Percentiles rank a stretch among this genome's conserved stretches.
Evolutionary conservation across 2,113 vertebrate genomes (phyloP).

Genomic region (Meleagris gallopavo): DNA sequence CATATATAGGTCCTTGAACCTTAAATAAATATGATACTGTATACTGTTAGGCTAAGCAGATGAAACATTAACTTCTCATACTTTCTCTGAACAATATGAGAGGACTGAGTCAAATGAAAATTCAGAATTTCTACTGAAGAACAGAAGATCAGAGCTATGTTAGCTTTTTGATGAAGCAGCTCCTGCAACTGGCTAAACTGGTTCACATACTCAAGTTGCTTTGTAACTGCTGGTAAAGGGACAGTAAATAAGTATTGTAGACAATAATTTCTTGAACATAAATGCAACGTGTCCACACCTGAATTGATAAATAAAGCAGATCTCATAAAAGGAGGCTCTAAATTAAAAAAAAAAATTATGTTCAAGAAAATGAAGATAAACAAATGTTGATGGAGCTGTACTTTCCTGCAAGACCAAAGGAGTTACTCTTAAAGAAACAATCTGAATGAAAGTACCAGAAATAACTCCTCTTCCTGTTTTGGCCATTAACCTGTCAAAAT

Average conservation of each 20-base stretch:
- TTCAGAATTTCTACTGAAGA: neutral
- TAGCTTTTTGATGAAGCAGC: neutral
- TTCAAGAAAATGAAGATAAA: neutral
- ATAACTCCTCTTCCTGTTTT: neutral
- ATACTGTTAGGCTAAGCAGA: neutral
- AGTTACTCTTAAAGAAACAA: neutral
- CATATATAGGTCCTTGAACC: neutral
- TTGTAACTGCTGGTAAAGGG: neutral
- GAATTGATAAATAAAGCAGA: neutral
- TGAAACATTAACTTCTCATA: neutral
- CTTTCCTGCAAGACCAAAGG: neutral
- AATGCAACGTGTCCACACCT: neutral
- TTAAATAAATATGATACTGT: neutral
- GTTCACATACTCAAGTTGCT: neutral
- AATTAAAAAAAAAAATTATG: neutral
- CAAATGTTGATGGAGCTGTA: neutral
- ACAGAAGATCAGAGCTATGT: neutral
- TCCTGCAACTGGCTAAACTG: neutral
- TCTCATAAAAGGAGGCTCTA: neutral
- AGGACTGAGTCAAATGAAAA: neutral
- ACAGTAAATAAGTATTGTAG: neutral
- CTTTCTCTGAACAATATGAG: neutral
- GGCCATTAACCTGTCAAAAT: neutral
- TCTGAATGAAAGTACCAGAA: neutral
- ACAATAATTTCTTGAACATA: neutral